phyloP scores from a whole-genome alignment of 2,888 invertebrate genomes.

The Tipula lateralis region DNA sequence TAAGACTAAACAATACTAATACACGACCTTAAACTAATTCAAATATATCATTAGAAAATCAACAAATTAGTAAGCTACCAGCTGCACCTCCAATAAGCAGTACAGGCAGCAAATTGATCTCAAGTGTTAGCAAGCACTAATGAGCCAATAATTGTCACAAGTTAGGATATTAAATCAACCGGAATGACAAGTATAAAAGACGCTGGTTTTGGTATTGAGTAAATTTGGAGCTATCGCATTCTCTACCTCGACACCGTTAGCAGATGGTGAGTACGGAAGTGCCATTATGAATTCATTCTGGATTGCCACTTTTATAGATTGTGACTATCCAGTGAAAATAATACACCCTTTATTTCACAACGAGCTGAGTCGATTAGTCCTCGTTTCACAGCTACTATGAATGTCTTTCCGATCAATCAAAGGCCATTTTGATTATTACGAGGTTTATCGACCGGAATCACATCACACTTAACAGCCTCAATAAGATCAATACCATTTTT shows the following conservation, averaged over 20 bases:
- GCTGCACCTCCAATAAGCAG: no score
- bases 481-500: constrained; percentile 62
- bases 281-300: constrained; percentile 73
- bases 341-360: constrained; percentile 61
- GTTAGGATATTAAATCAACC: no score
- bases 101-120: no score
- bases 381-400: constrained; percentile 70
- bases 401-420: constrained; percentile 78
- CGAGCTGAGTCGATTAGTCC: constrained; percentile 65
- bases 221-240: constrained; percentile 66
- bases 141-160: no score
- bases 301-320: constrained; percentile 66
- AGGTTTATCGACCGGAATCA: constrained; percentile 51
- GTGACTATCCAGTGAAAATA: constrained; percentile 60
- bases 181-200: no score
- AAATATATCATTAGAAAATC: no score
- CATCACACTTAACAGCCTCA: constrained; percentile 62
- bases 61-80: no score
- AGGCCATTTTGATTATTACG: constrained; percentile 47
- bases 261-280: constrained; percentile 65
- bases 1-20: no score
- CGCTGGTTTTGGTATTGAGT: constrained; percentile 63
- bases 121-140: no score
- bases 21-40: no score
- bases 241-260: constrained; percentile 62